Base-by-base conservation (phyloP, 37 sponge, comb jelly and placozoan species). In the Oopsacas minuta region DNA sequence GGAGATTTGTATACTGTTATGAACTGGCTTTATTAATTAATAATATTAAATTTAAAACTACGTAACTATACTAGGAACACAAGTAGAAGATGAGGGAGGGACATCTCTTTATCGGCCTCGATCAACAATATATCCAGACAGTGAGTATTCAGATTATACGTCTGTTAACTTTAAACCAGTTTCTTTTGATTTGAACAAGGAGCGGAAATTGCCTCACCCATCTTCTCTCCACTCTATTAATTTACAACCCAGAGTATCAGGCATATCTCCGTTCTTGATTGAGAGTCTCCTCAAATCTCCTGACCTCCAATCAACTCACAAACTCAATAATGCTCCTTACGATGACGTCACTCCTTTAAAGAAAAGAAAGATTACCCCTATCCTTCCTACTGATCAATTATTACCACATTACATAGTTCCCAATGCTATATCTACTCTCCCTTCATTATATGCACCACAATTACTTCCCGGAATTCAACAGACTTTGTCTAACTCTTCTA, bases 151-250 rank as follows among this genome's bases (percentile, higher is more conserved):
- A 7, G 30, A 61, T 61, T 10, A 32, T 61, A n/a, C 28, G 28
- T 34, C 75, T 32, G 22, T 25, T n/a, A 61, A 25, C 30, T 61
- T 25, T n/a, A 61, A 61, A 34, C 75, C 75, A 3, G 28, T 61
- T 20, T 34, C 75, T 32, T 61, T 61, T 61, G 30, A 61, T 61
- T 61, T 61, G 32, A 61, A 12, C 7, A 61, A 61, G 28, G 75
- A 61, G 75, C 7, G 7, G 20, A 3, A 5, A 25, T 34, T 61
- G 28, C 75, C 30, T 25, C 75, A 61, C 30, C 75, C 75, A n/a
- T 61, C 75, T 5, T 61, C 75, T 61, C 75, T 61, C 75, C 75
- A 61, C 75, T 61, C 75, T 20, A n/a, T 61, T n/a, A 61, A 61
- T 25, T 17, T 42, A 15, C 75, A 61, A 5, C 28, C 75, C 22